These are phyloP conservation scores for Dasypus novemcinctus DNA, from an alignment of 2,113 vertebrate genomes.

Conservation along the genomic window DNA sequence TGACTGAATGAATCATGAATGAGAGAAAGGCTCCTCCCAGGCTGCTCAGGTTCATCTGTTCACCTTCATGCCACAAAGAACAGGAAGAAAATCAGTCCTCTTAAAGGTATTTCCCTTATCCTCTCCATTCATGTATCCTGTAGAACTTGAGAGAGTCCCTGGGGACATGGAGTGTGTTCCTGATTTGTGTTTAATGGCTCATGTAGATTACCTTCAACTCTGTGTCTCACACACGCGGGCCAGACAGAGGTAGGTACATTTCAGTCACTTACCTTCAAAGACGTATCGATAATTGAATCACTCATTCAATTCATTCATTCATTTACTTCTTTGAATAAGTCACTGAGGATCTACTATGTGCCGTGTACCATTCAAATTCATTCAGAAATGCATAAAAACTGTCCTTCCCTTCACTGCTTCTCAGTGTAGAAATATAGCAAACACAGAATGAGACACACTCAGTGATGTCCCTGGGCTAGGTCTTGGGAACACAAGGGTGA, in stretches of 20 bases:
- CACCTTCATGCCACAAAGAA: not conserved
- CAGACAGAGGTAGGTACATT: not conserved
- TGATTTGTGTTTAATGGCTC: conserved; percentile 35
- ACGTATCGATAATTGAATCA: conserved; percentile 3
- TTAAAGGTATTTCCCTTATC: not conserved
- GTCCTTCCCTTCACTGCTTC: not conserved
- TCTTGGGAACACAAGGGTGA: not conserved
- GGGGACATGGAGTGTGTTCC: not conserved
- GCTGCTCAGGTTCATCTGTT: not conserved
- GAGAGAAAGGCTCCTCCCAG: not conserved
- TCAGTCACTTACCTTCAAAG: not conserved
- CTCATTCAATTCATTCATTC: conserved; percentile 39
- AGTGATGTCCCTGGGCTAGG: not conserved
- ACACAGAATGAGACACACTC: not conserved
- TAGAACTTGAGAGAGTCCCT: conserved; percentile 38
- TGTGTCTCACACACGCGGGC: not conserved
- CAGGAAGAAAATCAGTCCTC: not conserved
- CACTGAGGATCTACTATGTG: conserved; percentile 26
- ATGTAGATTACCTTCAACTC: not conserved
- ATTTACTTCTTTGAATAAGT: not conserved
- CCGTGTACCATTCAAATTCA: not conserved
- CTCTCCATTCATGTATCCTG: not conserved
- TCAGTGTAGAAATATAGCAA: not conserved
- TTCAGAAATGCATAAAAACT: conserved; percentile 17
- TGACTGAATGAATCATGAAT: not conserved